Base-by-base conservation (phyloP, 2,888 invertebrate genomes). In the Pediacus dermestoides region DNA sequence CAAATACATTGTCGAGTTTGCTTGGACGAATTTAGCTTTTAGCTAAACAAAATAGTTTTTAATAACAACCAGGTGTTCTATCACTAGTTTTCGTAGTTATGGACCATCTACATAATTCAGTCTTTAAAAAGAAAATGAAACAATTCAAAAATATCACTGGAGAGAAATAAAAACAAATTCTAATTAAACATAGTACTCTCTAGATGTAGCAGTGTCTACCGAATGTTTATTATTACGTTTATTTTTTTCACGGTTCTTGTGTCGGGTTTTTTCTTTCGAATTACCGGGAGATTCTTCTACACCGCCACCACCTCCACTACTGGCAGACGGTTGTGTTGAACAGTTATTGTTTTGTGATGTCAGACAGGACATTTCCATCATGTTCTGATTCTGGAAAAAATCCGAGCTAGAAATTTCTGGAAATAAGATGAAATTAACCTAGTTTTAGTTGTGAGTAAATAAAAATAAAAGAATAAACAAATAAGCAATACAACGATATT, bases 321-420 rank as follows among this genome's bases (percentile, higher is more conserved):
- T 30, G 27, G 10, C 11, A 21, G 37, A 22, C 14, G 27, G 22
- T 16, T 22, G 30, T 12, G 52, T 42, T 23, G 62, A 52, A 44
- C 68, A 69, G 57, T 80, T 82, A 70, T 82, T 82, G 68, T 82
- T 82, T 60, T 80, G 80, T 21, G 72, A 67, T 46, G 72, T 65
- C 53, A 82, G 68, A 67, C 81, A 81, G 31, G 82, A 80, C 75
- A 82, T 80, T 71, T 83, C 82, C 59, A 81, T 80, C 62, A 72
- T 70, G 64, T 72, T 73, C 68, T 73, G 71, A 64, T 68, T 72
- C 70, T 70, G 68, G 68, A 70, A 69, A 70, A 68, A 68, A 68
- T 67, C 68, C 68, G 66, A 68, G 65, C 69, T 68, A 70, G 68
- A 68, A 67, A 64, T 64, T 66, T 68, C 70, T 69, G 68, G 63